Evolutionary conservation across 2,797 vertebrate species (phyloP).

Genomic region (Parauchenoglanis ngamensis): DNA sequence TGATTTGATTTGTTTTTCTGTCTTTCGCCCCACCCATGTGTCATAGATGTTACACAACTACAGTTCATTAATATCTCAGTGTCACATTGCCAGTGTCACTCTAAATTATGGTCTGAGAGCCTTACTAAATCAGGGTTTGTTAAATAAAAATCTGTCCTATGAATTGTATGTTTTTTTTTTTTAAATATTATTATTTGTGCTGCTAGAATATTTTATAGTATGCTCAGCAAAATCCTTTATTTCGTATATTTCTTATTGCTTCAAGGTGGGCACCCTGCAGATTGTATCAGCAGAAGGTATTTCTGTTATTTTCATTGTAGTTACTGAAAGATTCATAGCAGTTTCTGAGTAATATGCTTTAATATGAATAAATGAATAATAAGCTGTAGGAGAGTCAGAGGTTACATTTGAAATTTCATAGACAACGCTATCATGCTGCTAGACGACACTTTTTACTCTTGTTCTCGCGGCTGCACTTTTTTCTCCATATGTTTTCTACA

Average conservation of each 20-base stretch:
- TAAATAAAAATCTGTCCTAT: neutral
- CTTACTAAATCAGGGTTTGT: neutral
- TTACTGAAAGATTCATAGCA: constrained; percentile 1
- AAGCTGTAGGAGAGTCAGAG: neutral
- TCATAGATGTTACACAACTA: constrained; percentile 39
- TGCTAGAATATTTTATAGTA: neutral
- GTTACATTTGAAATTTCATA: neutral
- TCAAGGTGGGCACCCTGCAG: neutral
- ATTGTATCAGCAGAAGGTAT: neutral
- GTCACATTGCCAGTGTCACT: neutral
- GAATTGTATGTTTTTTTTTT: neutral
- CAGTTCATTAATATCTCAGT: constrained; percentile 43
- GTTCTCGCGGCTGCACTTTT: neutral
- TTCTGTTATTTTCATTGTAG: neutral
- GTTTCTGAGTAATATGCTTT: neutral
- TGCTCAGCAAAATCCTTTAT: neutral
- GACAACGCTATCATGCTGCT: neutral
- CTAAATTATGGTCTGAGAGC: neutral
- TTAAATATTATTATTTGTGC: neutral
- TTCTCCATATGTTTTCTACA: neutral
- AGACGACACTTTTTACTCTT: neutral
- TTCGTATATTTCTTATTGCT: neutral
- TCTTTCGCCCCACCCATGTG: constrained; percentile 40
- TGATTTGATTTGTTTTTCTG: constrained; percentile 36
- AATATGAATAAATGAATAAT: constrained; percentile 23